Evolutionary conservation across 2,888 invertebrate species (phyloP), one percentile per base, ranked within the genome.

Genomic region (Platycheirus albimanus): DNA sequence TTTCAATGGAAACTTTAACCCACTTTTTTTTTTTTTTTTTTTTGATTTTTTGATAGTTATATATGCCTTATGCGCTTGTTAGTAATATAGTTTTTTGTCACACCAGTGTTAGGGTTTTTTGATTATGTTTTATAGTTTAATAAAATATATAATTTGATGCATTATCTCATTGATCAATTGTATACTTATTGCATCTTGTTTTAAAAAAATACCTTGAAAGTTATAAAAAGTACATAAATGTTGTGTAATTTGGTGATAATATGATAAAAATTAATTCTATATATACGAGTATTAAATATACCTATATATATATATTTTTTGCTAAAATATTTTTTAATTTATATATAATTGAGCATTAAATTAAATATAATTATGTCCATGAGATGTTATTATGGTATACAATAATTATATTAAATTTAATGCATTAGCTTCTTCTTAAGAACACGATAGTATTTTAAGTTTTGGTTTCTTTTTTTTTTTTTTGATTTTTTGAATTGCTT

Each of bases 21-120:
- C 63, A 64, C n/a, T n/a, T n/a, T n/a, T n/a, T n/a, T n/a, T n/a
- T n/a, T n/a, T n/a, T n/a, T n/a, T n/a, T n/a, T n/a, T n/a, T n/a
- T n/a, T n/a, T n/a, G n/a, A n/a, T 83, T 79, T 33, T 52, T 64
- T 67, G n/a, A 4, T 47, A 30, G 13, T 13, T 75, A 30, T 83
- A 83, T 83, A 83, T 74, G 83, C 83, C 41, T 83, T 83, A 83
- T 83, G 83, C 83, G 63, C 78, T 83, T 83, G 83, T 83, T 83
- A 83, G 83, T 83, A 83, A 38, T 83, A 83, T 77, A 76, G 28
- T 51, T 15, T 30, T 43, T 52, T 76, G 4, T 51, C 72, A 61
- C 52, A 52, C 45, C 49, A 28, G 8, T 49, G 74, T 76, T 72
- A 75, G n/a, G n/a, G 75, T 69, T 6, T 64, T 19, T 54, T 28